phyloP scores from a whole-genome alignment of 2,888 invertebrate genomes.

The Caprella mutica region DNA sequence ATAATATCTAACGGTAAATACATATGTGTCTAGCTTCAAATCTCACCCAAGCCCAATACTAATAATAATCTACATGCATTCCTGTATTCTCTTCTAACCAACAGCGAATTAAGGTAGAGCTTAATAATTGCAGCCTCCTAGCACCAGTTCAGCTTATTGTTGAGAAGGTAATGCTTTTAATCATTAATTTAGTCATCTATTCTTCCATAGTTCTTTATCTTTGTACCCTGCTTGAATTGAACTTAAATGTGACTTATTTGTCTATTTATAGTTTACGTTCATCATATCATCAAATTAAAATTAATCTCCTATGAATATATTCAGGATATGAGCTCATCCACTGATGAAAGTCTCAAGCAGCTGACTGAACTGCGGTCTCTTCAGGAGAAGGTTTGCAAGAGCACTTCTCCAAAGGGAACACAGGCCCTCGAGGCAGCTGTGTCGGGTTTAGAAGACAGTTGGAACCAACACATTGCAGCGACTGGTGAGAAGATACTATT shows the following conservation, averaged over 20 bases:
- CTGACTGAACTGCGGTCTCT: constrained; percentile 57
- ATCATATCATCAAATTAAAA: too few relatives aligned
- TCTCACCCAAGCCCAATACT: too few relatives aligned
- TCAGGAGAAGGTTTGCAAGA: constrained; percentile 44
- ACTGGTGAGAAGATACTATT: not conserved
- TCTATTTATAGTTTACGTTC: too few relatives aligned
- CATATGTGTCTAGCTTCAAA: too few relatives aligned
- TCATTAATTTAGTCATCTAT: too few relatives aligned
- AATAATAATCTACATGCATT: not conserved
- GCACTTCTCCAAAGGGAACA: constrained; percentile 69
- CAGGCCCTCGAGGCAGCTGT: constrained; percentile 61
- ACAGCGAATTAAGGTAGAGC: constrained; percentile 30
- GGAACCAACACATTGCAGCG: constrained; percentile 54
- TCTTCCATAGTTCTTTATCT: too few relatives aligned
- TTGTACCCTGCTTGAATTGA: too few relatives aligned
- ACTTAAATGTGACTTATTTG: too few relatives aligned
- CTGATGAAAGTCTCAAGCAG: constrained; percentile 43
- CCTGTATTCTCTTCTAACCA: too few relatives aligned
- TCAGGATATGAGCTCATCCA: constrained; percentile 50
- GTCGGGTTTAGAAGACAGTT: constrained; percentile 53
- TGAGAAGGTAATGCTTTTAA: constrained; percentile 20
- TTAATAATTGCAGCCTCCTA: constrained; percentile 26
- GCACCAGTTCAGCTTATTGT: constrained; percentile 26
- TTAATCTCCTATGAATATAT: not conserved
- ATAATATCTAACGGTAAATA: too few relatives aligned